Percentiles rank a stretch among this genome's conserved stretches.
Evolutionary conservation across 2,888 invertebrate species (phyloP).

Genomic region (Nephrotoma guestfalica): DNA sequence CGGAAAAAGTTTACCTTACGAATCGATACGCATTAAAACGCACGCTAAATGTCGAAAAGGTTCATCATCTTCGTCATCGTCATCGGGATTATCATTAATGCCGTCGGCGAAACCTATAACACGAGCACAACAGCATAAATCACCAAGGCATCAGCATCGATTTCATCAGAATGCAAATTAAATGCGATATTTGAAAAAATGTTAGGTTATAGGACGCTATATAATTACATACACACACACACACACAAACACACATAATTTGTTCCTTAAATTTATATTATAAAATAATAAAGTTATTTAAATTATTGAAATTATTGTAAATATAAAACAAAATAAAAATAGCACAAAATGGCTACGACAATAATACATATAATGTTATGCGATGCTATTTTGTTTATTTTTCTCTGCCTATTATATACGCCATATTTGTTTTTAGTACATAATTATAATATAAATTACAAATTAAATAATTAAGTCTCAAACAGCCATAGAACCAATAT

Average conservation of each 20-base stretch:
- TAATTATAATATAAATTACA: not conserved
- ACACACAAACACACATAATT: not conserved
- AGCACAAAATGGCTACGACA: not conserved
- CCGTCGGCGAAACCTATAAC: not conserved
- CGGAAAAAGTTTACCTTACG: slow-evolving; percentile 41
- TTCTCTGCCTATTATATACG: not conserved
- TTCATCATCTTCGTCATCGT: not conserved
- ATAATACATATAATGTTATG: not conserved
- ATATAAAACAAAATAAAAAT: not conserved
- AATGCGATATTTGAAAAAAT: not conserved
- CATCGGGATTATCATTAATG: not conserved
- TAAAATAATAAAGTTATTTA: not conserved
- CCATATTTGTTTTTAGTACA: not conserved
- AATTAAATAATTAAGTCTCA: not conserved
- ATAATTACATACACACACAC: not conserved
- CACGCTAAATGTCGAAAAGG: slow-evolving; percentile 20
- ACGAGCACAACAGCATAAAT: not conserved
- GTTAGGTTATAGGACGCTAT: not conserved
- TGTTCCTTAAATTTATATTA: not conserved
- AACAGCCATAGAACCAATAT: not conserved
- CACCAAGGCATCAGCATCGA: not conserved
- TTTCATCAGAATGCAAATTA: not conserved
- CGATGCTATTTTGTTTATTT: not conserved
- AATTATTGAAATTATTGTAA: not conserved
- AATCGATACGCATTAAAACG: slow-evolving; percentile 36